Conservation (phyloP, 2,888 invertebrate species). For the Punctoribates punctum region DNA sequence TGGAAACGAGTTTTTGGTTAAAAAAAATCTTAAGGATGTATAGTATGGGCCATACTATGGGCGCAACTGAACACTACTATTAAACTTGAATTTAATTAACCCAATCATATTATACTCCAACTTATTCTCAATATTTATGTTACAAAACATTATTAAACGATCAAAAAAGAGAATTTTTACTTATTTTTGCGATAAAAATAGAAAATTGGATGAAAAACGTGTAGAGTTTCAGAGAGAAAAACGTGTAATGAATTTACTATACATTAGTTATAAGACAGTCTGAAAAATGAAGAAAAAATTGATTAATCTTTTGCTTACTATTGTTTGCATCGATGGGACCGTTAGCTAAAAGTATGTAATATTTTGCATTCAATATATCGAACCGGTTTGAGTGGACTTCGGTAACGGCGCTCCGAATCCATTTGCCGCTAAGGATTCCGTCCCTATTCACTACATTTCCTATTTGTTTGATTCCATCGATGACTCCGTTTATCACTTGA, state of each 20-base stretch:
- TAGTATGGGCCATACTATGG: neutral
- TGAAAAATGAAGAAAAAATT: neutral
- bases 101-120: neutral
- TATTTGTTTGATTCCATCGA: slow-evolving; percentile 9
- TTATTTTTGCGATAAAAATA: too few relatives aligned
- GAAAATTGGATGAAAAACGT: neutral
- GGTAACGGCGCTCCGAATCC: neutral
- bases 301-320: neutral
- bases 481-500: neutral
- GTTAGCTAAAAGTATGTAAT: slow-evolving; percentile 4
- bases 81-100: slow-evolving; percentile 31
- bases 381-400: neutral
- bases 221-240: neutral
- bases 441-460: neutral
- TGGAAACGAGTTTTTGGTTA: neutral
- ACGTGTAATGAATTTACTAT: too few relatives aligned
- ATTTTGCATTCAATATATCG: slow-evolving; percentile 9
- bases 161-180: neutral
- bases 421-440: slow-evolving; percentile 1
- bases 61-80: slow-evolving; percentile 31
- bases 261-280: neutral
- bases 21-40: neutral
- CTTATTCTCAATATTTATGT: neutral
- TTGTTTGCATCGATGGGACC: neutral
- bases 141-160: neutral